Conservation (phyloP, 2,797 vertebrate genomes). For the Pangasius macronema region DNA sequence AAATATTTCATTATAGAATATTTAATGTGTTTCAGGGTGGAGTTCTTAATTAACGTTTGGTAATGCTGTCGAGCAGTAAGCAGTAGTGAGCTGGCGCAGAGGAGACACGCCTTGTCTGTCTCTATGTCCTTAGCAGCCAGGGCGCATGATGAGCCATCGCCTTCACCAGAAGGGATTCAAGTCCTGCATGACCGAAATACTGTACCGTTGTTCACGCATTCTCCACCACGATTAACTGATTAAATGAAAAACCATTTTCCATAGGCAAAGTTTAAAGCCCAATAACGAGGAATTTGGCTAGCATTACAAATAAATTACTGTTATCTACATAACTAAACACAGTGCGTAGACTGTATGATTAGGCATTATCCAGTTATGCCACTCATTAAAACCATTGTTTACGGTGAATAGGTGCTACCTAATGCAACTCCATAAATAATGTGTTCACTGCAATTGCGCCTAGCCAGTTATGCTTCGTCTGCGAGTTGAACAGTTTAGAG, state of each 20-base stretch:
- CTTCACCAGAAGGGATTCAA: neutral
- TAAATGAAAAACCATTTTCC: too few relatives aligned
- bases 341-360: neutral
- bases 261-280: neutral
- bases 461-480: neutral
- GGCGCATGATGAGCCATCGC: neutral
- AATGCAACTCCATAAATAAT: neutral
- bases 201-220: neutral
- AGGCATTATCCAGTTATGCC: too few relatives aligned
- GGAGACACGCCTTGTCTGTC: neutral
- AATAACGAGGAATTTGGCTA: neutral
- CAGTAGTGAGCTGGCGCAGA: neutral
- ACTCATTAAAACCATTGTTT: neutral
- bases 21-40: neutral
- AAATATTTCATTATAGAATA: neutral
- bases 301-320: neutral
- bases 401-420: neutral
- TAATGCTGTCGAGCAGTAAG: neutral
- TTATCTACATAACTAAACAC: neutral
- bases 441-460: too few relatives aligned
- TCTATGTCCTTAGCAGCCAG: neutral
- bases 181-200: neutral
- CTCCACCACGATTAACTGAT: neutral
- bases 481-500: neutral
- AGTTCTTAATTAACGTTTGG: neutral